Evolutionary conservation across 2,888 invertebrate species (phyloP).

Genomic region (Lithophane ornitopus): DNA sequence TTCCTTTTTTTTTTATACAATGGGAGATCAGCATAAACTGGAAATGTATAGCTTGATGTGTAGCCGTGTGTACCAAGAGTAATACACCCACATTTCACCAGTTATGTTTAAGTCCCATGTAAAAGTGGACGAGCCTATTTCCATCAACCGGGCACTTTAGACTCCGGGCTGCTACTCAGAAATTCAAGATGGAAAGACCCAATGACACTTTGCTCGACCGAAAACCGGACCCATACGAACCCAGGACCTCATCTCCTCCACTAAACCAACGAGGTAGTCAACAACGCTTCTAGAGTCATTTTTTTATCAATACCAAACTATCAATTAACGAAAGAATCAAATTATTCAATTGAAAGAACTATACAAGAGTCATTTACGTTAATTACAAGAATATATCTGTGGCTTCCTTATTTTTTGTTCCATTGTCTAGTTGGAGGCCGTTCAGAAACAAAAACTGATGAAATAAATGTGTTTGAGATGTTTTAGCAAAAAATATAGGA

Average conservation of each 20-base stretch:
- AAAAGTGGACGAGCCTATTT: neutral
- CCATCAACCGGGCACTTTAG: no score
- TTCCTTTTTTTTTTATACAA: no score
- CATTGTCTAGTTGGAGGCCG: slow-evolving; percentile 64
- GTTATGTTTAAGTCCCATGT: neutral
- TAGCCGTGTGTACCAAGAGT: neutral
- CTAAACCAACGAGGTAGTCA: neutral
- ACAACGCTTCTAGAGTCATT: neutral
- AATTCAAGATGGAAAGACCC: no score
- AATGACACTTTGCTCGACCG: neutral
- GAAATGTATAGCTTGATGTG: no score
- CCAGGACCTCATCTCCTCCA: neutral
- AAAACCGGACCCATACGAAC: neutral
- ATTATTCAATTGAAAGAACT: slow-evolving; percentile 24
- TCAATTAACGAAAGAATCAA: slow-evolving; percentile 36
- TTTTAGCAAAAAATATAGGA: slow-evolving; percentile 36
- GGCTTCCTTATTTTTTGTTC: slow-evolving; percentile 67
- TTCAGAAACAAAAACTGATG: slow-evolving; percentile 49
- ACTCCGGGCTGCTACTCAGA: neutral
- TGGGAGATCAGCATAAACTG: no score
- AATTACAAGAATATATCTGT: slow-evolving; percentile 61
- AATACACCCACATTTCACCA: neutral
- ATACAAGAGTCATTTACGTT: slow-evolving; percentile 51
- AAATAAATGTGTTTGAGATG: slow-evolving; percentile 53
- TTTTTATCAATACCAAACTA: neutral